Conservation (phyloP, 2,113 vertebrate genomes). For the Strix aluco region DNA sequence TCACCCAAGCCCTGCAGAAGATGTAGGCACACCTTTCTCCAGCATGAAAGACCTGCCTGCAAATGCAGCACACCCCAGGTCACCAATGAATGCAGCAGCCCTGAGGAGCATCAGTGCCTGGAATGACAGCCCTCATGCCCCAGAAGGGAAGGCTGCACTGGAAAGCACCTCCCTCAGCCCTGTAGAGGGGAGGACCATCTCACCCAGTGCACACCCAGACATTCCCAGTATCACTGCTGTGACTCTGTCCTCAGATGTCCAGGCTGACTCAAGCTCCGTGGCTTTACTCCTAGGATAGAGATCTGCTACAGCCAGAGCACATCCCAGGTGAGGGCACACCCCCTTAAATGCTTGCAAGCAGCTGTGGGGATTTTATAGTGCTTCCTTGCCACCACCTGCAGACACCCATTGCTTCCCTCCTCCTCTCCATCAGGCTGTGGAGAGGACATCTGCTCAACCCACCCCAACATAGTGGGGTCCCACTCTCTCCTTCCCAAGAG, state of each 20-base stretch:
- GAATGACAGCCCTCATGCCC: too few species aligned
- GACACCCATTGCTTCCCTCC: not conserved
- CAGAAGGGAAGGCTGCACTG: not conserved
- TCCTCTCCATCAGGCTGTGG: not conserved
- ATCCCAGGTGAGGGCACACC: not conserved
- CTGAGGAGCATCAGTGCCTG: not conserved
- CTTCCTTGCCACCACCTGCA: not conserved
- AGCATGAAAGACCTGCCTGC: not conserved
- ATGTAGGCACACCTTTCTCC: not conserved
- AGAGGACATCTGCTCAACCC: not conserved
- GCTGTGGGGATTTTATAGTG: not conserved
- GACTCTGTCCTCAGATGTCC: not conserved
- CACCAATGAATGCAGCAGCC: fast-evolving
- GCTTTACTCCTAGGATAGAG: not conserved
- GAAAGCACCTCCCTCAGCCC: not conserved
- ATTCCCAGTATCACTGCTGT: too few species aligned
- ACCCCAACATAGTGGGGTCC: not conserved
- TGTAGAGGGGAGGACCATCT: not conserved
- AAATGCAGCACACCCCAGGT: not conserved
- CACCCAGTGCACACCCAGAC: fast-evolving
- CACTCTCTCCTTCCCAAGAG: not conserved
- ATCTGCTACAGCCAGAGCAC: not conserved
- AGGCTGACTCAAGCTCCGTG: not conserved
- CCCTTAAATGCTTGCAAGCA: not conserved
- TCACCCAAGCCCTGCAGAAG: not conserved